Base-by-base conservation (phyloP, 2,113 vertebrate genomes). In the Prietella phreatophila region DNA sequence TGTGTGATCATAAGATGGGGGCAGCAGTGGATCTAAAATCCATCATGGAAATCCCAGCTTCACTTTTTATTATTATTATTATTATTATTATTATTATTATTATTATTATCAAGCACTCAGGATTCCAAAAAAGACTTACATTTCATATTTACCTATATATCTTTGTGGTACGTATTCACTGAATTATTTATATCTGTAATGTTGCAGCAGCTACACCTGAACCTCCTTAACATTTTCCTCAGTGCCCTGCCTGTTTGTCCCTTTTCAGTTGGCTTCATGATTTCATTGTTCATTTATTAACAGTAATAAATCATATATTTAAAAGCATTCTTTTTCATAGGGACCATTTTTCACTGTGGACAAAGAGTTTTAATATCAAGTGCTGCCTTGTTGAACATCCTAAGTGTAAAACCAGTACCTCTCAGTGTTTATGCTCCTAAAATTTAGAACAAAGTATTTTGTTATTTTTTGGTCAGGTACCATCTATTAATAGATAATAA, bases 1-100 rank as follows among this genome's bases (percentile, higher is more conserved):
- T 76, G 19, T 3, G 27, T 36, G 4, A 33, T 22, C 14, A 88
- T n/a, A 87, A 88, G 63, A 27, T 75, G 82, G 58, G 27, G 89
- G 87, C 82, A 80, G 65, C 82, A 86, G 80, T 67, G 33, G 33
- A 50, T 47, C 55, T 82, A 36, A 82, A 60, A 60, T 82, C 56
- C 19, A 14, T 25, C 13, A 25, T 4, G 20, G 19, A 82, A 81
- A 17, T 33, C 42, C 14, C 30, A 30, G 87, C 88, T 82, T 82
- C 30, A 67, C 0, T 39, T 85, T 71, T 83, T 27, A n/a, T n/a
- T n/a, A n/a, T n/a, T 36, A 36, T 36, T 36, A 36, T 36, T 36
- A 36, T 36, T 36, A 36, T 36, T 36, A 36, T 36, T 36, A 36
- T 36, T 36, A 36, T 53, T 50, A 50, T 11, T 33, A 10, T 53